Conservation (phyloP, 1,140 invertebrate species). For the Lerema accius region DNA sequence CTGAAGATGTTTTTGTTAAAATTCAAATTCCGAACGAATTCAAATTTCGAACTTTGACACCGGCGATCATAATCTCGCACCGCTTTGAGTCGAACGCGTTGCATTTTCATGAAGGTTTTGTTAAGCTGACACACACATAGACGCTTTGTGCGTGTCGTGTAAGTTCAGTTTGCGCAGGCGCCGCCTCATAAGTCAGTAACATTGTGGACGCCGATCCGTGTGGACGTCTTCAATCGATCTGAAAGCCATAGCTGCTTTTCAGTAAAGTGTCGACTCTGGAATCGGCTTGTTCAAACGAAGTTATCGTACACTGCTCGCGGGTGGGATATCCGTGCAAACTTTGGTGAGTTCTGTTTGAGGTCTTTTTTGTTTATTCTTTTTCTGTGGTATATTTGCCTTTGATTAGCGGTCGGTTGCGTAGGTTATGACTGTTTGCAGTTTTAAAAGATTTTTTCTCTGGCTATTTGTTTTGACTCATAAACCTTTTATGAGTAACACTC, state of each 20-base stretch:
- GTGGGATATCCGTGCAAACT: slow-evolving; percentile 60
- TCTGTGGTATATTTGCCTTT: slow-evolving; percentile 37
- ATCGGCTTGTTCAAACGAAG: slow-evolving; percentile 60
- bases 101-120: slow-evolving; percentile 68
- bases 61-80: slow-evolving; percentile 46
- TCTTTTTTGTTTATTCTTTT: slow-evolving; percentile 46
- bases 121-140: slow-evolving; percentile 35
- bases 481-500: slow-evolving; percentile 38
- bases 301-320: slow-evolving; percentile 57
- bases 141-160: slow-evolving; percentile 57
- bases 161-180: slow-evolving; percentile 54
- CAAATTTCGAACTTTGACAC: slow-evolving; percentile 40
- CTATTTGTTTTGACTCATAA: slow-evolving; percentile 45
- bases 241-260: slow-evolving; percentile 35
- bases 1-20: slow-evolving; percentile 19
- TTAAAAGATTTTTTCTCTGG: slow-evolving; percentile 39
- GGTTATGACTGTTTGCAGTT: slow-evolving; percentile 33
- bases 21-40: slow-evolving; percentile 15
- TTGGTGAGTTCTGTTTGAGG: slow-evolving; percentile 54
- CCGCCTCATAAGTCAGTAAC: slow-evolving; percentile 63
- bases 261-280: slow-evolving; percentile 50
- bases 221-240: slow-evolving; percentile 41
- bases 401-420: slow-evolving; percentile 42
- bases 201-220: slow-evolving; percentile 40
- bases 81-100: slow-evolving; percentile 51